phyloP scores from a whole-genome alignment of 2,797 vertebrate species.

The Neosilurus hyrtlii region DNA sequence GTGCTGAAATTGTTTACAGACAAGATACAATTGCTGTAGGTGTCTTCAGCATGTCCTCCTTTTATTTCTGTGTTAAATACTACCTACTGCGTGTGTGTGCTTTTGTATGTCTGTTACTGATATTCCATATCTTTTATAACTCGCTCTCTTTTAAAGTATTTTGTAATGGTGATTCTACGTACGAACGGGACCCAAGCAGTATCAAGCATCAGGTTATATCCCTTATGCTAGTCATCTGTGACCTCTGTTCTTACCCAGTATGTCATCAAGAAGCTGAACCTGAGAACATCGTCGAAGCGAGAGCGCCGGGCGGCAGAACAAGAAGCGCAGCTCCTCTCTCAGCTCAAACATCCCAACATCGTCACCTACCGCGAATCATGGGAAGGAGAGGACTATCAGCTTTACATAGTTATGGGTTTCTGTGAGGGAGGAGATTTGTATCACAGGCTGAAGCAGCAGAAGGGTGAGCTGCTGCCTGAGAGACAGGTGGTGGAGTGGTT shows the following conservation, averaged over 20 bases:
- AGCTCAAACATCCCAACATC: conserved; percentile 92
- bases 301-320: conserved; percentile 90
- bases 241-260: conserved; percentile 65
- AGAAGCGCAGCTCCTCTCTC: conserved; percentile 92
- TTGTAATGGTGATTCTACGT: background rate
- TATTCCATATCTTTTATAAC: background rate
- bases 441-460: conserved; percentile 90
- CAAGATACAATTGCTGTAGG: background rate
- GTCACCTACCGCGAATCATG: conserved; percentile 96
- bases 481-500: conserved; percentile 97
- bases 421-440: conserved; percentile 98
- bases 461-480: conserved; percentile 87
- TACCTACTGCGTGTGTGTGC: background rate
- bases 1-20: background rate
- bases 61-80: background rate
- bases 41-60: background rate
- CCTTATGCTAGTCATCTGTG: background rate
- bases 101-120: background rate
- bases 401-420: conserved; percentile 97
- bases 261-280: conserved; percentile 93
- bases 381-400: conserved; percentile 87
- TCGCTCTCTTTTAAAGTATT: background rate
- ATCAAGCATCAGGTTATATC: background rate
- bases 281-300: conserved; percentile 81
- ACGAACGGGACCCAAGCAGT: background rate